phyloP scores from a whole-genome alignment of 2,888 invertebrate genomes.

The Hermaeophaga mercurialis region DNA sequence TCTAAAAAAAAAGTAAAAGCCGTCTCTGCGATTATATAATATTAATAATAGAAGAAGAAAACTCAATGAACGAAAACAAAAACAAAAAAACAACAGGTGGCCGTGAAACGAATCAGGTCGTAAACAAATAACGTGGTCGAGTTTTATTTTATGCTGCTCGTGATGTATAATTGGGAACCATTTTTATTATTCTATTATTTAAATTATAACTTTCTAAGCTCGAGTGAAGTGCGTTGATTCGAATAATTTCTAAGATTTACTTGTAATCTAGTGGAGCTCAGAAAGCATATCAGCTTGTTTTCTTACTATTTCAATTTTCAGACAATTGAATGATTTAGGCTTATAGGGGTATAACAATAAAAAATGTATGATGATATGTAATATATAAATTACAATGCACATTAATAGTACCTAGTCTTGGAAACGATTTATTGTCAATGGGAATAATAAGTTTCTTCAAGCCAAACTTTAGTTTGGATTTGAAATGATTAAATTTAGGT shows the following conservation, averaged over 20 bases:
- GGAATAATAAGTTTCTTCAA: too few species aligned
- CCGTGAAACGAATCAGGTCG: conserved; percentile 16
- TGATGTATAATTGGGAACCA: neutral
- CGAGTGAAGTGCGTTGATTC: neutral
- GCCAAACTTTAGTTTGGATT: too few species aligned
- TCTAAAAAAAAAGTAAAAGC: neutral
- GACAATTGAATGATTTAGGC: too few species aligned
- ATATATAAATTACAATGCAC: too few species aligned
- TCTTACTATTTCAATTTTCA: neutral
- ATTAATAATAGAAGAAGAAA: neutral
- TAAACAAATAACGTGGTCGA: neutral
- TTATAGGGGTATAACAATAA: too few species aligned
- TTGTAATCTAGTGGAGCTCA: neutral
- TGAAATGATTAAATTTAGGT: too few species aligned
- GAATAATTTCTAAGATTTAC: neutral
- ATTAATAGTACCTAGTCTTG: too few species aligned
- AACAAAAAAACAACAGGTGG: conserved; percentile 1
- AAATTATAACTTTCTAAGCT: conserved; percentile 6
- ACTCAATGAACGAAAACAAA: conserved; percentile 8
- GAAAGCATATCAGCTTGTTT: conserved; percentile 4
- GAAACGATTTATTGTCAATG: too few species aligned
- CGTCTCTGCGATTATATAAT: neutral
- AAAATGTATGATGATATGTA: too few species aligned
- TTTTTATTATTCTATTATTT: conserved; percentile 3
- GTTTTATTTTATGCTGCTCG: neutral